Percentiles rank a stretch among this genome's conserved stretches.
Evolutionary conservation across 1,140 invertebrate species (phyloP).

Genomic region (Augochlora pura): DNA sequence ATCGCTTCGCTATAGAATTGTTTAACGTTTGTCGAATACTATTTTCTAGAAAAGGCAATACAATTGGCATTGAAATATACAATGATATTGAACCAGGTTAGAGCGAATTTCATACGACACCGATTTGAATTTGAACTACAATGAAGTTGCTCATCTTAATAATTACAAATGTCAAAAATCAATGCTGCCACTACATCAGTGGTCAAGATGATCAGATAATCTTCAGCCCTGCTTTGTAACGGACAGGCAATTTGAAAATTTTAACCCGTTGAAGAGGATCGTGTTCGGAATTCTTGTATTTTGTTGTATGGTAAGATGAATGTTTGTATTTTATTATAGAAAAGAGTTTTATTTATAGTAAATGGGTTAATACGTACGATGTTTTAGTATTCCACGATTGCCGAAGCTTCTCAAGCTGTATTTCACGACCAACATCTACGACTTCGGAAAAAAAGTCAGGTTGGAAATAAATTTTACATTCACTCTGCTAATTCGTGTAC

Average conservation of each 20-base stretch:
- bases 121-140: constrained; percentile 20
- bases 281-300: not conserved
- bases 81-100: not conserved
- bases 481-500: not conserved
- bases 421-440: constrained; percentile 20
- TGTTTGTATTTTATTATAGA: not conserved
- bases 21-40: constrained; percentile 5
- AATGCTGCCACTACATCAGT: not conserved
- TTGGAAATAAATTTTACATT: not conserved
- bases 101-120: not conserved
- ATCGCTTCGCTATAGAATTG: not conserved
- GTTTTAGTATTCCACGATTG: not conserved
- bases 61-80: not conserved
- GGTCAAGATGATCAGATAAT: not conserved
- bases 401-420: not conserved
- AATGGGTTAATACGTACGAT: constrained; percentile 24
- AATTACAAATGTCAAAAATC: not conserved
- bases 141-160: not conserved
- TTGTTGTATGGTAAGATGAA: not conserved
- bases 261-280: not conserved
- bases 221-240: not conserved
- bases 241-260: not conserved
- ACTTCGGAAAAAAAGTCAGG: not conserved
- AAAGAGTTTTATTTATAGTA: not conserved
- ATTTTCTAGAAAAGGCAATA: constrained; percentile 10